Conservation (phyloP, 2,113 vertebrate species). For the Spea multiplicata region DNA sequence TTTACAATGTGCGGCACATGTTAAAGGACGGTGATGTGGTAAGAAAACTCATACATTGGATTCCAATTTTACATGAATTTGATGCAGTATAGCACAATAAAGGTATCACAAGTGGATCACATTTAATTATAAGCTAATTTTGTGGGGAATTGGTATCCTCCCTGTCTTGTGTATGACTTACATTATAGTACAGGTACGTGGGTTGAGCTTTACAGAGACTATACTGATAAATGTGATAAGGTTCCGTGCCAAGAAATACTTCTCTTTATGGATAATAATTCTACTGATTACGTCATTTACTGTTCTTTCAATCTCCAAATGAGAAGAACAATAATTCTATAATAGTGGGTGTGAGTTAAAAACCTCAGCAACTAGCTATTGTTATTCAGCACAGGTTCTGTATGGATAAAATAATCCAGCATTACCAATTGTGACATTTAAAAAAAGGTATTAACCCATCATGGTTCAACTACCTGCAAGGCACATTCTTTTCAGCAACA, state of each 20-base stretch:
- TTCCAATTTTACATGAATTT: too few species aligned
- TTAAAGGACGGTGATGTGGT: too few species aligned
- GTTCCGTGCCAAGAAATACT: constrained; percentile 2
- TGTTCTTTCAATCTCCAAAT: background rate
- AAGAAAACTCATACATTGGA: too few species aligned
- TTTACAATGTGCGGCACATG: too few species aligned
- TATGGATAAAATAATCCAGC: background rate
- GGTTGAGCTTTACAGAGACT: background rate
- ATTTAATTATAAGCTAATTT: too few species aligned
- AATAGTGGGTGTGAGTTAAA: constrained; percentile 21
- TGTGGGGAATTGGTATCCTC: too few species aligned
- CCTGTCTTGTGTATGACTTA: background rate
- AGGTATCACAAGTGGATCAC: too few species aligned
- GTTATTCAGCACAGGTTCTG: background rate
- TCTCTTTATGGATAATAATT: constrained; percentile 12
- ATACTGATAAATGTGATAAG: background rate
- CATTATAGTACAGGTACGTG: background rate
- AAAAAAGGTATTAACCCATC: too few species aligned
- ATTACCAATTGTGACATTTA: background rate
- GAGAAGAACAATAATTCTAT: constrained; percentile 4
- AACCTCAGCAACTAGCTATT: background rate
- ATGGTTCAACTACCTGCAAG: too few species aligned
- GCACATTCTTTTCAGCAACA: too few species aligned
- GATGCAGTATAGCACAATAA: too few species aligned
- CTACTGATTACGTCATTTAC: constrained; percentile 12